phyloP scores from a whole-genome alignment of 2,113 vertebrate species.

The Carassius auratus region DNA sequence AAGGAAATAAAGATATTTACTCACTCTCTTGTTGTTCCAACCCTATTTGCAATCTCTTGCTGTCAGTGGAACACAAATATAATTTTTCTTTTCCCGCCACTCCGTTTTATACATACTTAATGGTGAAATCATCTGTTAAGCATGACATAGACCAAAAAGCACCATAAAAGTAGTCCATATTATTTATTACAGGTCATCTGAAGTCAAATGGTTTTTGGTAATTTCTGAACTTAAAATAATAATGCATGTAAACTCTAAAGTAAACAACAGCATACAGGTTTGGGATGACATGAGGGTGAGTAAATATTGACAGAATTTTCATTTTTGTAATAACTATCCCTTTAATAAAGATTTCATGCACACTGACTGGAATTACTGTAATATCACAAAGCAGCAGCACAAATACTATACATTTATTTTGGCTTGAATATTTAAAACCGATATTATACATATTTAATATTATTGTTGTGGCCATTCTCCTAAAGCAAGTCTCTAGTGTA shows the following conservation, averaged over 20 bases:
- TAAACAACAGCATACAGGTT: neutral
- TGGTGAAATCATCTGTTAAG: neutral
- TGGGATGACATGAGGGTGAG: neutral
- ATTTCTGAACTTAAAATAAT: neutral
- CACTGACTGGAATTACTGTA: neutral
- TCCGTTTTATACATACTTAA: neutral
- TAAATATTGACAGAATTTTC: neutral
- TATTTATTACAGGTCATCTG: neutral
- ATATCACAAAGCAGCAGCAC: neutral
- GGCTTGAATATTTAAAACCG: neutral
- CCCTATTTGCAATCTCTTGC: too few species aligned
- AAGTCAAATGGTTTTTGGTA: neutral
- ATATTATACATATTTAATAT: neutral
- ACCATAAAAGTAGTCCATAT: neutral
- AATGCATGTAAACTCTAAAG: neutral
- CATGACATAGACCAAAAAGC: neutral
- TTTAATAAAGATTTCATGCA: neutral
- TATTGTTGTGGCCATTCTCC: neutral
- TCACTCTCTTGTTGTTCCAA: neutral
- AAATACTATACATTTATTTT: neutral
- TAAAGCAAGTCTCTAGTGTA: neutral
- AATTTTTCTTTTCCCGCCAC: neutral
- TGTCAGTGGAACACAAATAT: neutral
- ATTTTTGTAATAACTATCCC: neutral
- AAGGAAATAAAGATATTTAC: neutral